These are phyloP conservation scores for Ramazzottius varieornatus DNA, from an alignment of 2,888 invertebrate genomes.

Conservation along the genomic window DNA sequence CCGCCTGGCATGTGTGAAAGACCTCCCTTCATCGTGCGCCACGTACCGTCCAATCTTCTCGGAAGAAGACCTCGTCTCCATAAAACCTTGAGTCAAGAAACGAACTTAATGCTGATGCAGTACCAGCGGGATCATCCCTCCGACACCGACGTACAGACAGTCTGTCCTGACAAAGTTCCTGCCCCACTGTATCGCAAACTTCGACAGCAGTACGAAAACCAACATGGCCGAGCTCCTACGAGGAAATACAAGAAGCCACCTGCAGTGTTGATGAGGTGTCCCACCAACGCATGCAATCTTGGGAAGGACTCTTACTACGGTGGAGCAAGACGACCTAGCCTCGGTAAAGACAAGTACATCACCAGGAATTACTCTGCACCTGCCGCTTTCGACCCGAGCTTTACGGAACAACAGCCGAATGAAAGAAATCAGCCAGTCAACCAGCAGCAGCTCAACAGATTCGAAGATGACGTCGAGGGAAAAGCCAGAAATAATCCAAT, in stretches of 20 bases:
- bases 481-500: not conserved
- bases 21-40: not conserved
- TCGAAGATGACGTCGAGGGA: not conserved
- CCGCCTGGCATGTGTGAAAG: not conserved
- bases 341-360: too few relatives aligned
- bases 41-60: not conserved
- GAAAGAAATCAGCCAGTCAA: too few relatives aligned
- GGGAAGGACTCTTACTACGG: too few relatives aligned
- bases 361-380: too few relatives aligned
- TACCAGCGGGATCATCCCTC: not conserved
- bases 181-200: not conserved
- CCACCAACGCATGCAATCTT: not conserved
- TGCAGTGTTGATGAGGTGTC: not conserved
- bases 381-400: not conserved
- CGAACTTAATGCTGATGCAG: not conserved
- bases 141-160: not conserved
- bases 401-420: not conserved
- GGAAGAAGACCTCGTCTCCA: not conserved
- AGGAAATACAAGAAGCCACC: not conserved
- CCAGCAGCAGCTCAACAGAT: not conserved
- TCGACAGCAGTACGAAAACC: not conserved
- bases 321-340: too few relatives aligned
- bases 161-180: not conserved
- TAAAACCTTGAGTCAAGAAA: conserved; percentile 1
- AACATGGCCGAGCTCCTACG: not conserved